Evolutionary conservation across 2,113 vertebrate genomes (phyloP), one percentile per base, ranked within the genome.

Genomic region (Chionomys nivalis): DNA sequence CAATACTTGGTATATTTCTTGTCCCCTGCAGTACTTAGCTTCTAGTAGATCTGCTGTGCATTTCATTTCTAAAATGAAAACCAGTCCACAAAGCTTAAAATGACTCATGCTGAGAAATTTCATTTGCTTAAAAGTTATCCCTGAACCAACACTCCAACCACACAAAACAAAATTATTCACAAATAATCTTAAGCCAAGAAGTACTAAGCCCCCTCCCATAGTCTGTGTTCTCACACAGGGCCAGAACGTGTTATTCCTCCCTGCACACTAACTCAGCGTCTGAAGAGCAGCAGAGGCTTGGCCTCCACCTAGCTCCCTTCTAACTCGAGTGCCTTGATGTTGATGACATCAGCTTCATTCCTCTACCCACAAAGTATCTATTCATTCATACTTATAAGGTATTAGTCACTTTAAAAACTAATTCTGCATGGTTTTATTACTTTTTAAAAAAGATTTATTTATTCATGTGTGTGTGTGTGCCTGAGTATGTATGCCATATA

Each of bases 351-450:
- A 61, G 31, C 44, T 63, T 93, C 36, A 65, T 83, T 39, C 26
- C 52, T 42, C 39, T 91, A 70, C 68, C 83, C 91, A 96, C n/a
- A 97, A 93, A 66, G 58, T 73, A 87, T 65, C 95, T 89, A 94
- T 73, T 93, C 94, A 91, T 94, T 94, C 75, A 85, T 85, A 58
- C 91, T 97, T 95, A 92, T n/a, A 95, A 95, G 95, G 65, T 36
- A 86, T 92, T 75, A 93, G 55, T 83, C 66, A 96, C 73, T 95
- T 96, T 75, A 95, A 93, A 97, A 97, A 95, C 93, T 94, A 97
- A 96, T 89, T 87, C 73, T 93, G 10, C 75, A 79, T n/a, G 44
- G 7, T 81, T 87, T 93, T 85, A 26, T 12, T 47, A 36, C 17
- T 16, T 33, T 66, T 68, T 66, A 0, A 86, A 66, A 86, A 44